These are phyloP conservation scores for Junonia oenone DNA, from an alignment of 2,888 invertebrate species.

Conservation along the genomic window DNA sequence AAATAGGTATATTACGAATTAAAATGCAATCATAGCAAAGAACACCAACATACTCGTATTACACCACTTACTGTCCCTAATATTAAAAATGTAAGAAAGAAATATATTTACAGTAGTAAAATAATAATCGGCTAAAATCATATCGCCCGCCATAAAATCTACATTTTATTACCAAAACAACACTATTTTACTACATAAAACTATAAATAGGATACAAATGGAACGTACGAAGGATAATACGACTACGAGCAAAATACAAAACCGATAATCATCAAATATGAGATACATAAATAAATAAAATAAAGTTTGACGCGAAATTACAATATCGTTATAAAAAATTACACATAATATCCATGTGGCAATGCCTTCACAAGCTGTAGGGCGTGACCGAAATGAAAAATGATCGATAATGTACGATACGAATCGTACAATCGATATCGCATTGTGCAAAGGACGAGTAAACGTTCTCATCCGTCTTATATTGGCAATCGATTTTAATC, in stretches of 20 bases:
- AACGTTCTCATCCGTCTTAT: conserved; percentile 34
- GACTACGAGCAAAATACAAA: background rate
- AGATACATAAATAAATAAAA: background rate
- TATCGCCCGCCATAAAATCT: no score
- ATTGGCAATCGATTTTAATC: conserved; percentile 28
- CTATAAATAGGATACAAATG: no score
- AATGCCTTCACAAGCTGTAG: conserved; percentile 10
- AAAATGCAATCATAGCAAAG: no score
- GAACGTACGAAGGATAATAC: no score
- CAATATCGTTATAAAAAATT: background rate
- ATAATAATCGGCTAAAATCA: no score
- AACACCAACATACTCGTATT: no score
- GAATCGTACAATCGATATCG: conserved; percentile 35
- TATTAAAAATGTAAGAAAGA: no score
- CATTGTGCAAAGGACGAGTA: conserved; percentile 36
- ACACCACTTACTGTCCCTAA: no score
- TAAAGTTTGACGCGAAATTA: background rate
- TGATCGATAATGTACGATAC: conserved; percentile 37
- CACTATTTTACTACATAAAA: no score
- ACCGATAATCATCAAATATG: background rate
- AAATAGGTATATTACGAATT: no score
- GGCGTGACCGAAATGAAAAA: conserved; percentile 35
- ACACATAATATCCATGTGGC: background rate
- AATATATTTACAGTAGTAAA: no score
- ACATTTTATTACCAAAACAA: no score